phyloP scores from a whole-genome alignment of 2,797 vertebrate species.

The Cyprinella venusta region DNA sequence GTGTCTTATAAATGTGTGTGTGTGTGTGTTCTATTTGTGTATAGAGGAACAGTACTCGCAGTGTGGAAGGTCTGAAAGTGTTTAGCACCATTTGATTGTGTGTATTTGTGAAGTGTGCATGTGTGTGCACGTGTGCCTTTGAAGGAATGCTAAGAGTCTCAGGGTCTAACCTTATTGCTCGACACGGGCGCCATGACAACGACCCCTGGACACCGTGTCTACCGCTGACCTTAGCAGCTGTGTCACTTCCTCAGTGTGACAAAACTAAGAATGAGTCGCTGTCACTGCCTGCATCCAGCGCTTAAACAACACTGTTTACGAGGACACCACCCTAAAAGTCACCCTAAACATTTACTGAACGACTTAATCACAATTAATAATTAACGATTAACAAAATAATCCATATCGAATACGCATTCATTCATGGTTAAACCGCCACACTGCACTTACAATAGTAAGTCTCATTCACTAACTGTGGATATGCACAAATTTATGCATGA shows the following conservation, averaged over 20 bases:
- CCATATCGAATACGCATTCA: background rate
- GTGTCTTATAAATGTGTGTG: slow-evolving; percentile 18
- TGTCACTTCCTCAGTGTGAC: slow-evolving; percentile 78
- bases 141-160: slow-evolving; percentile 55
- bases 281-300: slow-evolving; percentile 36
- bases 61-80: slow-evolving; percentile 23
- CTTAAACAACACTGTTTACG: slow-evolving; percentile 49
- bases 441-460: background rate
- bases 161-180: slow-evolving; percentile 65
- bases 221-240: slow-evolving; percentile 81
- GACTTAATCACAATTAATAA: background rate
- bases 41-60: slow-evolving; percentile 49
- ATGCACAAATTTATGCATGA: background rate
- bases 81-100: slow-evolving; percentile 36
- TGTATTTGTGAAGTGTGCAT: slow-evolving; percentile 55
- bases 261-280: slow-evolving; percentile 60
- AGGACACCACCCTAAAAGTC: slow-evolving; percentile 26
- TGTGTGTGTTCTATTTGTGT: slow-evolving; percentile 49
- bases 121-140: slow-evolving; percentile 47
- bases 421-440: background rate
- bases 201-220: slow-evolving; percentile 70
- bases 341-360: background rate
- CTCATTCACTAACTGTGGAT: background rate
- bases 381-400: background rate
- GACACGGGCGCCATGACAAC: slow-evolving; percentile 69